A percentile compares a stretch with the other conserved stretches of the same genome.
These are phyloP conservation scores for Heterochromis multidens DNA, from an alignment of 2,113 vertebrate genomes.

Conservation along the genomic window DNA sequence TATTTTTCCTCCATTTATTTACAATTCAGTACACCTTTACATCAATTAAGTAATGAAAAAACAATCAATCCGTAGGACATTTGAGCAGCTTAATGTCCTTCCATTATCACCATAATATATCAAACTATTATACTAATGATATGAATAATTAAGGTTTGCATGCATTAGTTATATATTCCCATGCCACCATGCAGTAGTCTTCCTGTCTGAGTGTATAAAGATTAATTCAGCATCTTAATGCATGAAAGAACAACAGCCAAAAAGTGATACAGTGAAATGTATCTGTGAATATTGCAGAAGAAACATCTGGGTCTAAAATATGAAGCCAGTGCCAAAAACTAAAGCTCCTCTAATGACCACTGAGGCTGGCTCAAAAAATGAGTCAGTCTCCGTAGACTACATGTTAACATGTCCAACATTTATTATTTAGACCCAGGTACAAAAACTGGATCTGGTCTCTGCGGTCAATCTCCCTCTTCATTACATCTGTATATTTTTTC, in stretches of 20 bases:
- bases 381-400: background rate
- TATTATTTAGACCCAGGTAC: background rate
- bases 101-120: background rate
- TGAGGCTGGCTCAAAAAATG: background rate
- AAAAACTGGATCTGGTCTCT: background rate
- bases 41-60: background rate
- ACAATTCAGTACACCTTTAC: background rate
- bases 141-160: background rate
- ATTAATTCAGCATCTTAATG: background rate
- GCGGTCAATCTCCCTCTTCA: background rate
- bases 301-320: background rate
- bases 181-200: background rate
- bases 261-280: background rate
- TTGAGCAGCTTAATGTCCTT: background rate
- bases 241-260: background rate
- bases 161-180: constrained; percentile 1
- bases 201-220: background rate
- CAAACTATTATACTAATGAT: background rate
- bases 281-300: background rate
- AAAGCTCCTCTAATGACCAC: background rate
- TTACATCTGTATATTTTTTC: background rate
- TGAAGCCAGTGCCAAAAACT: background rate
- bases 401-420: background rate
- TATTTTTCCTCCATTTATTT: constrained; percentile 16
- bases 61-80: background rate